Base-by-base conservation (phyloP, 2,888 invertebrate species). In the Ryuthela nishihirai region DNA sequence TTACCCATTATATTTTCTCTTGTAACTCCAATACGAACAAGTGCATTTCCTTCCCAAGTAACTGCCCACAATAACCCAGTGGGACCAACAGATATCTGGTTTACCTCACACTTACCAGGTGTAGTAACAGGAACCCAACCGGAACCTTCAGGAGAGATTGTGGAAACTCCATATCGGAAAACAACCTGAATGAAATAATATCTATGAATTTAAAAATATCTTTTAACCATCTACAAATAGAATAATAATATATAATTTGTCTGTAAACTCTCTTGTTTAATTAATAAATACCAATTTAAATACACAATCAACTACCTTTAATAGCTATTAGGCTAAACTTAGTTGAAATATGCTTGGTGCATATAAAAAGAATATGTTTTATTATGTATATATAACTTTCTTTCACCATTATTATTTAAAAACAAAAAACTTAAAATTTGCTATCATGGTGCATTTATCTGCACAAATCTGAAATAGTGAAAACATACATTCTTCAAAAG, bases 11-110 rank as follows among this genome's bases (percentile, higher is more conserved):
- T 78, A 69, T 81, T 82, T 69, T 89, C 87, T 70, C 90, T 82
- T 7, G 85, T 87, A n/a, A 93, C 80, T 23, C 90, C 89, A 54
- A 84, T 83, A 62, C 94, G 82, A 45, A 91, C 85, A 39, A 93
- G 79, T 21, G 85, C 87, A 67, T 85, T 80, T 0, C 94, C 94
- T 70, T 86, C 85, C 80, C 87, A 85, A 3, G 91, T 80, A 32
- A 88, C 79, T 9, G 88, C 86, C 92, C 94, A 94, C 0, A 91
- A 86, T 50, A 89, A 78, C 0, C 92, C 93, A 6, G 86, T 84
- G 2, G 89, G 82, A 0, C 93, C 91, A 20, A 92, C 87, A 71
- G 85, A 85, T 43, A 94, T 82, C 75, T 89, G 89, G 70, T 83
- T 83, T 6, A 91, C 84, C 77, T 92, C 92, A 76, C 84, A 82